Conservation (phyloP, 1,140 invertebrate species). For the Asobara japonica region DNA sequence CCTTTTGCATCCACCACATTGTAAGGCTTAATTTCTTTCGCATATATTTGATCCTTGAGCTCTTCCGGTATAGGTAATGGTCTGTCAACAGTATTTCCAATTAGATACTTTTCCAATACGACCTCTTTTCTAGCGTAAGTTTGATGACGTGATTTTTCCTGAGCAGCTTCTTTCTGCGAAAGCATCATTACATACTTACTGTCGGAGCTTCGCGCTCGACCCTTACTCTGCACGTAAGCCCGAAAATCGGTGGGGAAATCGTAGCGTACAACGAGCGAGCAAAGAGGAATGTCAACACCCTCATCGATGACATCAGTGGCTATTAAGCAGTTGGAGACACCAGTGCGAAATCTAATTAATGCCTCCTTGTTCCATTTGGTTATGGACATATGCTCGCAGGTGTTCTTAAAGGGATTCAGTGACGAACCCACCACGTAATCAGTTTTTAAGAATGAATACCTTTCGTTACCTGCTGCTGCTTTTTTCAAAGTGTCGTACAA, state of each 20-base stretch:
- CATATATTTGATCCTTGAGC: conserved; percentile 64
- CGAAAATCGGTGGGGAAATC: conserved; percentile 74
- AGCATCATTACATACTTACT: conserved; percentile 72
- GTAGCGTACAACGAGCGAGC: conserved; percentile 85
- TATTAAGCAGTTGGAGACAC: conserved; percentile 79
- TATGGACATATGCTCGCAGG: conserved; percentile 67
- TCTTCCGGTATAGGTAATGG: conserved; percentile 65
- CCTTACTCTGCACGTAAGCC: conserved; percentile 82
- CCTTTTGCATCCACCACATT: conserved; percentile 56
- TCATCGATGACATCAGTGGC: conserved; percentile 86
- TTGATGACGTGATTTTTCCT: conserved; percentile 19
- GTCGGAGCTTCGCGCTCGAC: conserved; percentile 69
- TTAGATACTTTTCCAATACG: conserved; percentile 49
- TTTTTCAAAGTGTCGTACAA: conserved; percentile 77
- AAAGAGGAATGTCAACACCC: conserved; percentile 85
- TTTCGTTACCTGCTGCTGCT: conserved; percentile 60
- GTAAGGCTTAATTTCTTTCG: conserved; percentile 66
- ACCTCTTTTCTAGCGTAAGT: background rate
- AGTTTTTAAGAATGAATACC: conserved; percentile 71
- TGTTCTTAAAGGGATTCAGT: conserved; percentile 67
- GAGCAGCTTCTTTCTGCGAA: conserved; percentile 40
- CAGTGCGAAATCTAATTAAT: conserved; percentile 70
- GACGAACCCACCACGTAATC: conserved; percentile 78
- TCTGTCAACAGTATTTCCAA: conserved; percentile 69
- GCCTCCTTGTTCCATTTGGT: conserved; percentile 72